Base-by-base conservation (phyloP, 1,140 invertebrate genomes). In the Sitodiplosis mosellana region DNA sequence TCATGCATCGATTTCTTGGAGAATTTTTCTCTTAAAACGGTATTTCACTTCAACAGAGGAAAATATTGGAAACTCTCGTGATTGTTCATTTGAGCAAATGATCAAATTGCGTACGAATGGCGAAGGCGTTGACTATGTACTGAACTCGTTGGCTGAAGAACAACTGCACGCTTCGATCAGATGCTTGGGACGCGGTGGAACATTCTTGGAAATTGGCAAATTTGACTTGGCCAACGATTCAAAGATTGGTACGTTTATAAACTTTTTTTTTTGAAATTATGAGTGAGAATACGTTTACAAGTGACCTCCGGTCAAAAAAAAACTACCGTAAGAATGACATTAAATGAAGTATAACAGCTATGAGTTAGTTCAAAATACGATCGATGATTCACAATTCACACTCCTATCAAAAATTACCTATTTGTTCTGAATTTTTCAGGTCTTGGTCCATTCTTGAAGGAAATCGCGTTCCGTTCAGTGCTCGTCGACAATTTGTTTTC, bases 401-500 rank as follows among this genome's bases (percentile, higher is more conserved):
- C n/a, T n/a, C n/a, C n/a, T n/a, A n/a, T n/a, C n/a, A n/a, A n/a
- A n/a, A n/a, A n/a, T n/a, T n/a, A n/a, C n/a, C n/a, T n/a, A n/a
- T n/a, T n/a, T n/a, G n/a, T n/a, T n/a, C 64, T 83, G 19, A 76
- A 27, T 27, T 5, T 27, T 27, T 10, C 10, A 27, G 27, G 77
- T 60, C 78, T 78, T 75, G 69, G 84, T 43, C 68, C 82, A 41
- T 90, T 96, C 66, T 66, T 80, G 38, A 81, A 80, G 47, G 89
- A 90, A 59, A 77, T 81, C 5, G 84, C 82, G 58, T 84, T 93
- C 69, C 86, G 89, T 67, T 87, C 87, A 34, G 81, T 93, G 50
- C 73, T 90, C 57, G 72, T 92, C 55, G 87, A 90, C 64, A 73
- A 75, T 49, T 64, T 91, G 45, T 80, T 83, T 57, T 66, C 61